These are phyloP conservation scores for Clarias magur DNA, from an alignment of 2,113 vertebrate genomes.

Conservation along the genomic window DNA sequence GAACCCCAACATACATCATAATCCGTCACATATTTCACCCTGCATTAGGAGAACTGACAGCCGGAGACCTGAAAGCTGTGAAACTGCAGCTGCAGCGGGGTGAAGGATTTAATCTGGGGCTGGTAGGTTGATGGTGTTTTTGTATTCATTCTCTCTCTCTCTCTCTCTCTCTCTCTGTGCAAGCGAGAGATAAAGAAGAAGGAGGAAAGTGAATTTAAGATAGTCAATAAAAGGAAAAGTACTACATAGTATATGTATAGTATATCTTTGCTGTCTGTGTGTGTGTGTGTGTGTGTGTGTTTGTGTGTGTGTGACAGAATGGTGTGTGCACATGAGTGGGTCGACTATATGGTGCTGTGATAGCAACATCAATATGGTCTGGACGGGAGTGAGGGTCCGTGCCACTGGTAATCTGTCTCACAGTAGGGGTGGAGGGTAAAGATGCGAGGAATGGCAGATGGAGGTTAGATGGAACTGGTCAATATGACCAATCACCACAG, in stretches of 20 bases:
- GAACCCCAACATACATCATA: background rate
- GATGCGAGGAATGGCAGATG: conserved; percentile 40
- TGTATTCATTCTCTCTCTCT: background rate
- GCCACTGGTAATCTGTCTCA: conserved; percentile 40
- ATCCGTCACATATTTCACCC: background rate
- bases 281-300: background rate
- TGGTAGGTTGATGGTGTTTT: background rate
- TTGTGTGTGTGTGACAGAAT: background rate
- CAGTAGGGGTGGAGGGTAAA: conserved; percentile 42
- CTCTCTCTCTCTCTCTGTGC: background rate
- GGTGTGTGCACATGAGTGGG: background rate
- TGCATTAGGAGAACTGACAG: background rate
- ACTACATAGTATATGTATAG: background rate
- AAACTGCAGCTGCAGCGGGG: background rate
- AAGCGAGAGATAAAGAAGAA: background rate
- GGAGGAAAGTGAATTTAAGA: background rate
- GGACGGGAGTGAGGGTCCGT: conserved; percentile 19
- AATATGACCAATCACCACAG: conserved; percentile 34
- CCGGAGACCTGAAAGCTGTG: background rate
- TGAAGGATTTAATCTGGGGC: background rate
- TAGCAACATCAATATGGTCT: conserved; percentile 39
- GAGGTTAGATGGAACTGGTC: conserved; percentile 33
- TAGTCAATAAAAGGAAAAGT: background rate
- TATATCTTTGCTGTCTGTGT: background rate
- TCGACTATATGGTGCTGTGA: background rate